phyloP scores from a whole-genome alignment of 2,113 vertebrate genomes.

The Vulpes lagopus region DNA sequence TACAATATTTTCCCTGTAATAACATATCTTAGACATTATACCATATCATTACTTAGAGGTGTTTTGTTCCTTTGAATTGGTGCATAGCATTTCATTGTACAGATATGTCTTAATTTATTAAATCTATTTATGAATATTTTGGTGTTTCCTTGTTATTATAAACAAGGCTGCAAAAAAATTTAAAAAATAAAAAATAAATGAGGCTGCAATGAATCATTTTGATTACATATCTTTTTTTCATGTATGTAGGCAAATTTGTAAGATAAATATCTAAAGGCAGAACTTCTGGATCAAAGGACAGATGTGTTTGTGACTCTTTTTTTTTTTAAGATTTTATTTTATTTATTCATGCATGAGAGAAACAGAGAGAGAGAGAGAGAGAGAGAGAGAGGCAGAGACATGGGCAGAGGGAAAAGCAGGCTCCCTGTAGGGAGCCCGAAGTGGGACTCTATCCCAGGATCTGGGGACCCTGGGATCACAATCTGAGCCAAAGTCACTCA shows the following conservation, averaged over 20 bases:
- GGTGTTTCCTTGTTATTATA: neutral
- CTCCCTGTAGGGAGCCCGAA: too few species aligned
- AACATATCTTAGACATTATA: neutral
- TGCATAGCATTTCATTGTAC: conserved; percentile 20
- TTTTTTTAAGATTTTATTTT: too few species aligned
- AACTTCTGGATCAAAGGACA: neutral
- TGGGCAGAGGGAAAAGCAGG: too few species aligned
- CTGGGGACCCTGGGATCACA: too few species aligned
- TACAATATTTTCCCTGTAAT: neutral
- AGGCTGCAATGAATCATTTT: neutral
- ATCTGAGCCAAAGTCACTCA: too few species aligned
- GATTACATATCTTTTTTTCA: neutral
- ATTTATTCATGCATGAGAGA: too few species aligned
- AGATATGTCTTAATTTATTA: neutral
- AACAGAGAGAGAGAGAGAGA: too few species aligned
- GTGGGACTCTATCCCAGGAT: too few species aligned
- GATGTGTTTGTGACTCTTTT: neutral
- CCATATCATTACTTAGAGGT: neutral
- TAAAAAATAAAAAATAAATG: neutral
- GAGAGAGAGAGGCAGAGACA: too few species aligned
- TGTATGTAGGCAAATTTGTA: neutral
- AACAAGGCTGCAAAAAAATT: neutral
- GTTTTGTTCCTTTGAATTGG: neutral
- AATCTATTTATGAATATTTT: conserved; percentile 7
- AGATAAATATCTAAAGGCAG: neutral